Percentiles rank a stretch among this genome's conserved stretches.
Conservation (phyloP, 2,113 vertebrate genomes). For the Laterallus jamaicensis region DNA sequence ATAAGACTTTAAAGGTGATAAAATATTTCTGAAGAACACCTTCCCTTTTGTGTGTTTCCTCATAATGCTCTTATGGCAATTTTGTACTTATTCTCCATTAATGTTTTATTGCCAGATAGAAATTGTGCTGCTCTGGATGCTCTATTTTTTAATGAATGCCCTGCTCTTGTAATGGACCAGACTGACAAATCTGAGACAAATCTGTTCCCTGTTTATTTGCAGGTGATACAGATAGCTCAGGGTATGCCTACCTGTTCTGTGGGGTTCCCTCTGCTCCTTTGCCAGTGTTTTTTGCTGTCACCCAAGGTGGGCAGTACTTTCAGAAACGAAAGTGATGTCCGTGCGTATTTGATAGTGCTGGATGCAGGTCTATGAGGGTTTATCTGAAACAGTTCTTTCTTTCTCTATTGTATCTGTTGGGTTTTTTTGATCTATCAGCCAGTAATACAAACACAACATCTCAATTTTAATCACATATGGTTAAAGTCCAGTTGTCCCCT, state of each 20-base stretch:
- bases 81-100: neutral
- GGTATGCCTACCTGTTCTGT: neutral
- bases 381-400: neutral
- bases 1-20: neutral
- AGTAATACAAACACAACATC: neutral
- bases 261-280: neutral
- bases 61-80: neutral
- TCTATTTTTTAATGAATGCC: neutral
- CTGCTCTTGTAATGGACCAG: neutral
- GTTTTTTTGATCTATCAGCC: neutral
- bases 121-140: neutral
- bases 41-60: neutral
- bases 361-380: neutral
- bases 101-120: neutral
- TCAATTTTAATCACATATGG: neutral
- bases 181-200: neutral
- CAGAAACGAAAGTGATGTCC: rapidly evolving
- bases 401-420: neutral
- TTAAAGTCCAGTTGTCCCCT: neutral
- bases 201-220: neutral
- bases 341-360: neutral
- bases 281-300: neutral
- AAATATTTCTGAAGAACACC: neutral
- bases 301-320: neutral
- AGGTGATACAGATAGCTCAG: neutral